Percentiles rank a stretch among this genome's conserved stretches.
These are phyloP conservation scores for Carettochelys insculpta DNA, from an alignment of 2,113 vertebrate species.

Conservation along the genomic window DNA sequence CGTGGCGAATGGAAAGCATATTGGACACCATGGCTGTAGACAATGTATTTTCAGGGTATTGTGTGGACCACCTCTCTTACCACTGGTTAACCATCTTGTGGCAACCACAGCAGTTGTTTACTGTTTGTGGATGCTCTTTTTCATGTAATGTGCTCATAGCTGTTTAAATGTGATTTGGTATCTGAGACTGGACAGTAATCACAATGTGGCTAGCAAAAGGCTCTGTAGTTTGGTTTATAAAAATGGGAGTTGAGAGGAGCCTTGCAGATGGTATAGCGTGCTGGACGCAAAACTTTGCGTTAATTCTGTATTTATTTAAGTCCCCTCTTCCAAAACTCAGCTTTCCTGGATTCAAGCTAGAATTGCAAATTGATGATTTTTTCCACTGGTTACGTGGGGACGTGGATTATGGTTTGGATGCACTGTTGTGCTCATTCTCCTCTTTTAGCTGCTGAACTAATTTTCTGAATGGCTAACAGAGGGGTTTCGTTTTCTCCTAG, in stretches of 20 bases:
- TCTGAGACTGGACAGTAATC: neutral
- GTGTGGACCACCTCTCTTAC: neutral
- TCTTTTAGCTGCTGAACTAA: neutral
- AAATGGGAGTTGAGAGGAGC: neutral
- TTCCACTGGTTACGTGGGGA: neutral
- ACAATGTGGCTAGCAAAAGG: neutral
- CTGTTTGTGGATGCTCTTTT: neutral
- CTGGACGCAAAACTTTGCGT: neutral
- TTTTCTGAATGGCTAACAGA: conserved; percentile 30
- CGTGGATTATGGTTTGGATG: neutral
- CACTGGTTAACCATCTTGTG: neutral
- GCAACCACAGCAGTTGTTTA: neutral
- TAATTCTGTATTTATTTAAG: neutral
- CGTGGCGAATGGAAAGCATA: too few species aligned
- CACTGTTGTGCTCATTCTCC: neutral
- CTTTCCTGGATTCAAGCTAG: neutral
- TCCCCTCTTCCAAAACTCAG: neutral
- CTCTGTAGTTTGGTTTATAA: neutral
- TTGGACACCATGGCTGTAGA: too few species aligned
- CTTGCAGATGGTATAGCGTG: neutral
- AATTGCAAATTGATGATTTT: accelerated
- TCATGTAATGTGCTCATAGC: neutral
- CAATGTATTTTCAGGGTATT: neutral
- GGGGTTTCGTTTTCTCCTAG: conserved; percentile 15
- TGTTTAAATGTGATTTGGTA: neutral